Conservation (phyloP, 2,888 invertebrate species). For the Heteromyza rotundicornis region DNA sequence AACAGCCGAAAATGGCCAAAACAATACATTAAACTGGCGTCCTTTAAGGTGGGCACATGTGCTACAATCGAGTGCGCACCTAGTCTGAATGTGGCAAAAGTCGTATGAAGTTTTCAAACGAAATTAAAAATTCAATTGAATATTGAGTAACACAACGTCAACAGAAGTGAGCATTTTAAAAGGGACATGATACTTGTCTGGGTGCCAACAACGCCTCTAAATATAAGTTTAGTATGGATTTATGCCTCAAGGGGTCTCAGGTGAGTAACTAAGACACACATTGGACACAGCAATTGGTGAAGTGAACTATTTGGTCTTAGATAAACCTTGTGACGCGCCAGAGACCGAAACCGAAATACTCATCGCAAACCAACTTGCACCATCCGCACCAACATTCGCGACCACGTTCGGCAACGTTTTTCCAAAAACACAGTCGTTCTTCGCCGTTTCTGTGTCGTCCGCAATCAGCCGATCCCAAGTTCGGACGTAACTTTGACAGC, state of each 20-base stretch:
- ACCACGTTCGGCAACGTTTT: constrained; percentile 59
- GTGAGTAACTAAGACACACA: constrained; percentile 35
- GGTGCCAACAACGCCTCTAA: constrained; percentile 4
- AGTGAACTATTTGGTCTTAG: constrained; percentile 36
- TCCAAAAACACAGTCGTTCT: constrained; percentile 48
- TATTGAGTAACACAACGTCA: constrained; percentile 8
- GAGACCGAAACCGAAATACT: constrained; percentile 58
- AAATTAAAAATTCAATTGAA: constrained; percentile 10
- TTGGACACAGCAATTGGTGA: not conserved
- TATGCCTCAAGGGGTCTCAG: constrained; percentile 62
- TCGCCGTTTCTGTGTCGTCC: constrained; percentile 55
- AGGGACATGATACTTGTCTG: constrained; percentile 29
- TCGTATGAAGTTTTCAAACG: not conserved
- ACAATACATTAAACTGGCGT: constrained; percentile 17
- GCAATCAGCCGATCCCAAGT: constrained; percentile 60
- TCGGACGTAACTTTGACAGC: constrained; percentile 42
- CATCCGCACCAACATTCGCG: constrained; percentile 40
- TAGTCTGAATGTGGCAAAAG: constrained; percentile 7
- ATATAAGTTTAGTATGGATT: constrained; percentile 56
- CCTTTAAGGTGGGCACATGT: not conserved
- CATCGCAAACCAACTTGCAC: constrained; percentile 43
- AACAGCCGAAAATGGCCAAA: constrained; percentile 25
- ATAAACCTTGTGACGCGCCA: constrained; percentile 61
- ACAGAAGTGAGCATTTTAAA: no score
- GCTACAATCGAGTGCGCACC: not conserved